phyloP scores from a whole-genome alignment of 2,888 invertebrate genomes.

The Diarsia mendica region DNA sequence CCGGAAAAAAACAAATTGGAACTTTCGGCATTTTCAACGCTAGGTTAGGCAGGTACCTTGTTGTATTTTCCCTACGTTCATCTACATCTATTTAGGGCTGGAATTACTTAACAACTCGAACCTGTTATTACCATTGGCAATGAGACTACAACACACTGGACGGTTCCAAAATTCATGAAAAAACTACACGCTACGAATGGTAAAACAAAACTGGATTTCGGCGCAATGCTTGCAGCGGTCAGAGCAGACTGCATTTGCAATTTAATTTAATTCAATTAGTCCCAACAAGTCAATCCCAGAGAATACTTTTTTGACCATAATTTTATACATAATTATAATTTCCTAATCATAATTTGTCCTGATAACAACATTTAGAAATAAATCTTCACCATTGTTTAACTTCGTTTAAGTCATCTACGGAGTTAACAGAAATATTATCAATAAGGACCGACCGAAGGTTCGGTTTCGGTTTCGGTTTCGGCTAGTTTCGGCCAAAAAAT shows the following conservation, averaged over 20 bases:
- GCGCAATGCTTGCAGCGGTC: conserved; percentile 31
- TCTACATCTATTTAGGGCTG: neutral
- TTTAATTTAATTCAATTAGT: conserved; percentile 26
- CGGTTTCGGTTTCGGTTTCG: too few relatives aligned
- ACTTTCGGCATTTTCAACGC: too few relatives aligned
- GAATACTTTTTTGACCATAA: neutral
- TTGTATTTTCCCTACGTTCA: neutral
- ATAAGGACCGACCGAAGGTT: too few relatives aligned
- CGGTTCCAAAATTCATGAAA: conserved; percentile 33
- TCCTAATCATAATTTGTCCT: neutral
- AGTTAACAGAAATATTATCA: neutral
- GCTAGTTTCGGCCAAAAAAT: too few relatives aligned
- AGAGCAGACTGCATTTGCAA: conserved; percentile 20
- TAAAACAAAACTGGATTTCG: conserved; percentile 17
- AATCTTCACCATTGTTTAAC: neutral
- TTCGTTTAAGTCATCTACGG: neutral
- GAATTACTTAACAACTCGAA: conserved; percentile 12
- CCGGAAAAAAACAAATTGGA: too few relatives aligned
- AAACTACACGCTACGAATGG: conserved; percentile 22
- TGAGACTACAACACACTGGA: conserved; percentile 24
- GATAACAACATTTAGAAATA: neutral
- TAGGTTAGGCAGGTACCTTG: too few relatives aligned
- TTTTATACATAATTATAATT: conserved; percentile 19
- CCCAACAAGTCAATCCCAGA: conserved; percentile 35
- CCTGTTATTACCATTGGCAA: conserved; percentile 19